phyloP scores from a whole-genome alignment of 2,113 vertebrate species.

The Gnathonemus longibarbis region DNA sequence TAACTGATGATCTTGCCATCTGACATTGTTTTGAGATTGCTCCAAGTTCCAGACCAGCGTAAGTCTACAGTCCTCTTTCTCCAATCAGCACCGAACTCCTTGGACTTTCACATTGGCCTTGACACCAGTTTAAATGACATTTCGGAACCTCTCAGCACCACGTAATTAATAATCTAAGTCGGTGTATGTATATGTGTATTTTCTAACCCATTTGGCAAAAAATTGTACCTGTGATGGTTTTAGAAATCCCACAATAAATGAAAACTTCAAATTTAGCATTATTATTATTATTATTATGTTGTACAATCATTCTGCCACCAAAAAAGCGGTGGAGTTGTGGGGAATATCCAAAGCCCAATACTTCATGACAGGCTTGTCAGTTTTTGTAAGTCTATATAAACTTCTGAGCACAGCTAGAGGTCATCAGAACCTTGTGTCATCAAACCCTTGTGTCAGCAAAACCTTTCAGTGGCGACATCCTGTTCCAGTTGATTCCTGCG shows the following conservation, averaged over 20 bases:
- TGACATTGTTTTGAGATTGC: no score
- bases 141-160: no score
- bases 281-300: neutral
- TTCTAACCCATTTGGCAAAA: neutral
- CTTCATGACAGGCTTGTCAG: neutral
- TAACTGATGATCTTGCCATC: no score
- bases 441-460: neutral
- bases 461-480: neutral
- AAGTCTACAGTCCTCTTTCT: no score
- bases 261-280: no score
- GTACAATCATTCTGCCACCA: neutral
- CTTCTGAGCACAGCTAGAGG: neutral
- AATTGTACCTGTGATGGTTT: neutral
- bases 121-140: no score
- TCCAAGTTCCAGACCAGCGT: no score
- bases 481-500: neutral
- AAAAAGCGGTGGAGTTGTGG: neutral
- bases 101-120: no score
- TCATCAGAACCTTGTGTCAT: neutral
- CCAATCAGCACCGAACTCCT: no score
- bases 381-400: neutral
- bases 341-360: neutral
- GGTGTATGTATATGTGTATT: neutral
- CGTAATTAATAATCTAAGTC: no score
- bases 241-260: neutral